Evolutionary conservation across 64 coral and sea anemone species (phyloP).

Genomic region (Montipora efflorescens): DNA sequence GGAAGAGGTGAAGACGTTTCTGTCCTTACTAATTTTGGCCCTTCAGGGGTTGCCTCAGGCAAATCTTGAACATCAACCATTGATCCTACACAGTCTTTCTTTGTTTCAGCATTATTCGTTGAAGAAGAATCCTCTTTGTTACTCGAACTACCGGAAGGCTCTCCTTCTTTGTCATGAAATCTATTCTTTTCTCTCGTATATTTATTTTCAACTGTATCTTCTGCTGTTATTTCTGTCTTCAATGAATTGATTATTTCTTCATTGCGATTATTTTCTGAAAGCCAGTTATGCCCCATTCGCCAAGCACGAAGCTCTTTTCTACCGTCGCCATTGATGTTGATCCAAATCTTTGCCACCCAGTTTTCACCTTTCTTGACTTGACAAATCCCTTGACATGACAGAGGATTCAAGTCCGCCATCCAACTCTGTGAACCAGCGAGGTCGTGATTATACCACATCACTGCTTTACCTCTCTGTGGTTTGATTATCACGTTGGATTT

Average conservation of each 20-base stretch:
- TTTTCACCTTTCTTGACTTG: conserved; percentile 81
- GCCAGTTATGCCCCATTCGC: conserved; percentile 88
- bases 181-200: conserved; percentile 69
- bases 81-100: background rate
- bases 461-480: conserved; percentile 85
- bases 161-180: background rate
- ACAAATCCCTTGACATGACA: conserved; percentile 88
- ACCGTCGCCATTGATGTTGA: conserved; percentile 88
- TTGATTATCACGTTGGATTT: conserved; percentile 83
- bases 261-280: conserved; percentile 76
- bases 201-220: conserved; percentile 63
- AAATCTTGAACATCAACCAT: background rate
- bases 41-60: conserved; percentile 20
- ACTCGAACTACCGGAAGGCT: background rate
- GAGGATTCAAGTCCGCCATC: conserved; percentile 82
- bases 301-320: conserved; percentile 76
- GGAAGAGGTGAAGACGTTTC: conserved; percentile 80
- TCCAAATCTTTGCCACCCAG: conserved; percentile 96
- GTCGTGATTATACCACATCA: conserved; percentile 96
- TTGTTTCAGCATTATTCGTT: background rate
- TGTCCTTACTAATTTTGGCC: conserved; percentile 29
- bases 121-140: background rate
- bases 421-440: conserved; percentile 60
- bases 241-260: conserved; percentile 73
- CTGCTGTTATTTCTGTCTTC: conserved; percentile 15